Base-by-base conservation (phyloP, 2,113 vertebrate genomes). In the Hypanus sabinus region DNA sequence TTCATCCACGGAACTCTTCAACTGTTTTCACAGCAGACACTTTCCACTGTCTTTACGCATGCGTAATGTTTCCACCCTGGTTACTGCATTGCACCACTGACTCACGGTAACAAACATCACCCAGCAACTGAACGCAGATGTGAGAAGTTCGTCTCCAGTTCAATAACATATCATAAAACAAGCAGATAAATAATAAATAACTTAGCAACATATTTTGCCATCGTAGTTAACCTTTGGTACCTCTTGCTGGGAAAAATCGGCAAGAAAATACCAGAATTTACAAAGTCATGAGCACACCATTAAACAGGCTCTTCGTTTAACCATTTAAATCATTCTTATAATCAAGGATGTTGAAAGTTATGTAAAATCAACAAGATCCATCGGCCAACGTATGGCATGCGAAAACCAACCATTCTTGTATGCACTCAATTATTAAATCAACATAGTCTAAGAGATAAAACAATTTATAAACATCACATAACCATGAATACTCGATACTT, bases 21-120 rank as follows among this genome's bases (percentile, higher is more conserved):
- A 94, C 95, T 94, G 95, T 76, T 94, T 93, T 94, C 94, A 94
- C 93, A 88, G 94, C 16, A 18, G 88, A 95, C 95, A 93, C 94
- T 95, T 94, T 94, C 95, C 95, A 94, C 94, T 95, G 95, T 95
- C 94, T 95, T 94, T 95, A 95, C 94, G 95, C 95, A 96, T 96
- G 95, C 96, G 94, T 95, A 95, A 95, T 95, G 94, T 96, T 96
- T 96, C 95, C 94, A 96, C 95, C 94, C 96, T 94, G 94, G 95
- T 96, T 97, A 96, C 97, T 97, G 97, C 97, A 97, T 96, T 97
- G 97, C 97, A 95, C 96, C 96, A 97, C 95, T 95, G 96, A 96
- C 96, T 97, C 95, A 96, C 96, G 95, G 95, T 90, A 90, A 90
- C 85, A 62, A 87, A 60, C 83, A 68, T 62, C 60, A 18, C 85